Conservation (phyloP, 2,888 invertebrate species). For the Limnephilus lunatus region DNA sequence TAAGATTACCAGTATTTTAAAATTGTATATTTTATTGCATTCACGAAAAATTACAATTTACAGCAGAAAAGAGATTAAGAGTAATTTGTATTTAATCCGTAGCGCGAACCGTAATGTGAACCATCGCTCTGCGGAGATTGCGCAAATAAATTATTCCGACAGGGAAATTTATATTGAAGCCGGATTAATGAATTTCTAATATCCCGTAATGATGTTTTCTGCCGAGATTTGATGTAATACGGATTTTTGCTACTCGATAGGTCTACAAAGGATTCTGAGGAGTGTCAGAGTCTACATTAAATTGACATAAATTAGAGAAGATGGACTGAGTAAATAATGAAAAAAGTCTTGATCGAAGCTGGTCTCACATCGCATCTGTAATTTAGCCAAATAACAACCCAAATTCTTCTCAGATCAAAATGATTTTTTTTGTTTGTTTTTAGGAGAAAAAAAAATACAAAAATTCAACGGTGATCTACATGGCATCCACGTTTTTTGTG, state of each 20-base stretch:
- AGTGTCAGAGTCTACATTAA: no score
- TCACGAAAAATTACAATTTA: neutral
- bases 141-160: constrained; percentile 57
- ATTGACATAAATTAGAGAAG: no score
- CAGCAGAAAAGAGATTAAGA: neutral
- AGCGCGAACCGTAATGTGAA: constrained; percentile 46
- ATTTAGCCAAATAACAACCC: no score
- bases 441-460: no score
- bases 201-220: constrained; percentile 39
- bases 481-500: no score
- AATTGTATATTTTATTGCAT: neutral
- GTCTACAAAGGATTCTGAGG: neutral
- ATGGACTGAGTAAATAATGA: no score
- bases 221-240: constrained; percentile 11
- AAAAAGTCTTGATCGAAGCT: no score
- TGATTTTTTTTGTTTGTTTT: no score
- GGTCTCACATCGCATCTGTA: no score
- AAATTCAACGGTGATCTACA: no score
- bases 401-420: no score
- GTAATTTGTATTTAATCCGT: constrained; percentile 6
- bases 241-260: constrained; percentile 17
- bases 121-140: constrained; percentile 56
- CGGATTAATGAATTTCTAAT: constrained; percentile 44
- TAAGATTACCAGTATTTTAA: neutral
- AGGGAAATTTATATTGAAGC: constrained; percentile 54